Conservation (phyloP, 2,113 vertebrate genomes). For the Percopsis transmontana region DNA sequence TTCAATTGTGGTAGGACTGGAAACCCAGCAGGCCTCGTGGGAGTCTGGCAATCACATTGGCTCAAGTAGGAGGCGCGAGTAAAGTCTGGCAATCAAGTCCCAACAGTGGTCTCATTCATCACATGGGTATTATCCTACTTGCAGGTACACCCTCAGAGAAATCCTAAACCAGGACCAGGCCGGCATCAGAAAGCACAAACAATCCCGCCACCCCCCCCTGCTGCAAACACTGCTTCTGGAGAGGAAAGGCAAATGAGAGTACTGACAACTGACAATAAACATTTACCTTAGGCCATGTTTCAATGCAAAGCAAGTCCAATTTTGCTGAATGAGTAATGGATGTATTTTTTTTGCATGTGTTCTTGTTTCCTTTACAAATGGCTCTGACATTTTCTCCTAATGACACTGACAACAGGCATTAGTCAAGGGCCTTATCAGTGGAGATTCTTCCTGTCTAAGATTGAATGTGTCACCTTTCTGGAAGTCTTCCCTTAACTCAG, state of each 20-base stretch:
- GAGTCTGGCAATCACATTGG: conserved; percentile 61
- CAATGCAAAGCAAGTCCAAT: conserved; percentile 18
- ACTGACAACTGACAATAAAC: conserved; percentile 36
- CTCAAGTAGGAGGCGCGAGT: conserved; percentile 48
- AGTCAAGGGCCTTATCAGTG: conserved; percentile 55
- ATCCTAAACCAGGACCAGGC: conserved; percentile 57
- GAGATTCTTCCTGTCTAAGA: conserved; percentile 54
- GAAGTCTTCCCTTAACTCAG: conserved; percentile 35
- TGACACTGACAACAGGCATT: conserved; percentile 41
- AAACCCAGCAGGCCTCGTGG: conserved; percentile 44
- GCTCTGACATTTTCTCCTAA: conserved; percentile 39
- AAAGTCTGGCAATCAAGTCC: conserved; percentile 70
- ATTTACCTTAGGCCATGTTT: conserved; percentile 36
- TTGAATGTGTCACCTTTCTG: conserved; percentile 47
- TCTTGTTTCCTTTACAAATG: conserved; percentile 43
- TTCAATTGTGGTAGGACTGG: conserved; percentile 48
- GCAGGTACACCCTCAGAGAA: conserved; percentile 69
- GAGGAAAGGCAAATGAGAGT: conserved; percentile 34
- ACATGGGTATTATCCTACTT: conserved; percentile 61
- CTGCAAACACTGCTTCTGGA: conserved; percentile 30
- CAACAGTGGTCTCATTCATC: conserved; percentile 76
- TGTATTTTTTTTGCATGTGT: conserved; percentile 31
- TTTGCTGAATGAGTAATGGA: conserved; percentile 32
- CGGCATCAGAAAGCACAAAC: conserved; percentile 45
- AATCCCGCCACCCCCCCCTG: conserved; percentile 42